Evolutionary conservation across 2,888 invertebrate species (phyloP).

Genomic region (Chydorus sphaericus): DNA sequence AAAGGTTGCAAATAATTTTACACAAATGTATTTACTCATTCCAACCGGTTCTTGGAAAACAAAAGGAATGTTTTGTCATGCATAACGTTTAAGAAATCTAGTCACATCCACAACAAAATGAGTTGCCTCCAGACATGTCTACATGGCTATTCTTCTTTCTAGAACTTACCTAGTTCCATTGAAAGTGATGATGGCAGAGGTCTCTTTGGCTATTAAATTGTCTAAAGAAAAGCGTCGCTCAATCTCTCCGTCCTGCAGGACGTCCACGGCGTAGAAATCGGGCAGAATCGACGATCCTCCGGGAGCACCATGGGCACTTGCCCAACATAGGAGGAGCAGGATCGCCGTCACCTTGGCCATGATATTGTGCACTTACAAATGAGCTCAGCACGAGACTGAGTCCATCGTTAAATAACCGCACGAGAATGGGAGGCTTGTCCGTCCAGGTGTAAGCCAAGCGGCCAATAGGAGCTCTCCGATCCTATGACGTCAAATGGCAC

Average conservation of each 20-base stretch:
- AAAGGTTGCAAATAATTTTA: too few species aligned
- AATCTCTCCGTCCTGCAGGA: conserved; percentile 50
- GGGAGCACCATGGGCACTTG: not conserved
- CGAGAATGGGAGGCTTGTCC: conserved; percentile 38
- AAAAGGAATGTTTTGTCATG: too few species aligned
- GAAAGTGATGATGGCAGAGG: conserved; percentile 32
- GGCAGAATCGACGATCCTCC: too few species aligned
- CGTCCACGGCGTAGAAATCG: conserved; percentile 50
- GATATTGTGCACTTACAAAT: not conserved
- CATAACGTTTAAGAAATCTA: too few species aligned
- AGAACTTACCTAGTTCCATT: not conserved
- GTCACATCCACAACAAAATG: too few species aligned
- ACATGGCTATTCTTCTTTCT: not conserved
- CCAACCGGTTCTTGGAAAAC: too few species aligned
- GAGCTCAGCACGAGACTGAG: not conserved
- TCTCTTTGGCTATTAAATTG: conserved; percentile 51
- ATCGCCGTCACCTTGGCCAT: not conserved
- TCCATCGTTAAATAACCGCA: not conserved
- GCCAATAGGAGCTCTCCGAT: conserved; percentile 20
- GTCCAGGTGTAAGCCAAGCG: conserved; percentile 47
- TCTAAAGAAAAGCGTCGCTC: conserved; percentile 47
- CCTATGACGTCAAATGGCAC: conserved; percentile 14
- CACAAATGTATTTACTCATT: too few species aligned
- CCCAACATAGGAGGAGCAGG: not conserved
- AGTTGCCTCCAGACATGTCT: too few species aligned